Base-by-base conservation (phyloP, 1,140 invertebrate species). In the Drosophila setifemur region DNA sequence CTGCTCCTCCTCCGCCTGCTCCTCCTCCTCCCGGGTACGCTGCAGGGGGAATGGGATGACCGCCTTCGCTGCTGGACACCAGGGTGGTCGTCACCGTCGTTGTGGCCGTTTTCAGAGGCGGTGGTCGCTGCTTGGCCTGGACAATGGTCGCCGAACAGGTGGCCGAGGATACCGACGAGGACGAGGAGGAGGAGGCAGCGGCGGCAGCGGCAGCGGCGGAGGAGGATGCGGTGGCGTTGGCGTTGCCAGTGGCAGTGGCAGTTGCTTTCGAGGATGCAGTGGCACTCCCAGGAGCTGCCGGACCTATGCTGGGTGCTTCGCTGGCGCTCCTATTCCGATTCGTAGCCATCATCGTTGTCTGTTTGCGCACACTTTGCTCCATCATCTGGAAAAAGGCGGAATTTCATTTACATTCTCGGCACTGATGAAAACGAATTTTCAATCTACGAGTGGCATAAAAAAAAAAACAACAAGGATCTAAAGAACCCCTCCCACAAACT, bases 21-120 rank as follows among this genome's bases (percentile, higher is more conserved):
- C 37, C 26, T 2, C n/a, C n/a, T n/a, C n/a, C n/a, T n/a, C n/a
- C n/a, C 31, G 23, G 39, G 21, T 58, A 28, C 28, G 3, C n/a
- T n/a, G n/a, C n/a, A n/a, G 47, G 54, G 0, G 74, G 53, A 40
- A 88, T 37, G 9, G 85, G 85, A 25, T 86, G 73, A 0, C 86
- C 86, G 18, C 81, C 81, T 19, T 81, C 64, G 40, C 67, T 82
- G 69, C 82, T 85, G 69, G 87, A 81, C 26, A 74, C 74, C 67
- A 79, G 18, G 6, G 87, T 87, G 40, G 72, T 83, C 28, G 83
- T 74, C 14, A 74, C 76, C 23, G 73, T 88, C 18, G 81, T 69
- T 12, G 66, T 89, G n/a, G 85, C 81, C 55, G 88, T 76, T 64
- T 90, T 89, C 2, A 90, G 48, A 5, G 88, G 77, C 31, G 88